Evolutionary conservation across 2,797 vertebrate genomes (phyloP).

Genomic region (Chelon auratus): DNA sequence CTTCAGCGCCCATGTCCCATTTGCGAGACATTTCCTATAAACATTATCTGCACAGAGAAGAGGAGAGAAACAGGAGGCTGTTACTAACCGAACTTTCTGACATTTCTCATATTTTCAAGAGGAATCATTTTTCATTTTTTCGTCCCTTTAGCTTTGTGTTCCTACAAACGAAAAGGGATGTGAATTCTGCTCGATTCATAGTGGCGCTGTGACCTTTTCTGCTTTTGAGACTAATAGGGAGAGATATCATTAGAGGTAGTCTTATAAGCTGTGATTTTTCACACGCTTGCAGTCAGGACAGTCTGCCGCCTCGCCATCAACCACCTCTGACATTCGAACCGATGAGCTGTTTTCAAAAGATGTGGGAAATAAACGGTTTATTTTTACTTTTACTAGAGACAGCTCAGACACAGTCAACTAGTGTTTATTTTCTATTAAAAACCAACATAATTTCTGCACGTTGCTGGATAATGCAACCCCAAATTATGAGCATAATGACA

Average conservation of each 20-base stretch:
- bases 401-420: too few relatives aligned
- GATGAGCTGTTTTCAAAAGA: too few relatives aligned
- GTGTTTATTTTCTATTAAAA: conserved; percentile 20
- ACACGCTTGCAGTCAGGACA: conserved; percentile 52
- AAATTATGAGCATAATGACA: conserved; percentile 50
- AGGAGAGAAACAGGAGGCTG: conserved; percentile 12
- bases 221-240: conserved; percentile 63
- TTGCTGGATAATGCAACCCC: conserved; percentile 6
- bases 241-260: conserved; percentile 60
- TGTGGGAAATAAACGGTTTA: too few relatives aligned
- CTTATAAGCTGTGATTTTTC: conserved; percentile 58
- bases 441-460: conserved; percentile 8
- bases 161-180: not conserved
- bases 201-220: conserved; percentile 63
- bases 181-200: not conserved
- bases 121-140: not conserved
- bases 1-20: conserved; percentile 93
- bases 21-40: conserved; percentile 90
- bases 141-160: not conserved
- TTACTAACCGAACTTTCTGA: not conserved
- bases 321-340: too few relatives aligned
- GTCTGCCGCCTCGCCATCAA: conserved; percentile 28
- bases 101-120: not conserved
- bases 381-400: too few relatives aligned
- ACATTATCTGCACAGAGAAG: conserved; percentile 87